These are phyloP conservation scores for Ceyx melanurus DNA, from an alignment of 2,113 vertebrate species.

Conservation along the genomic window DNA sequence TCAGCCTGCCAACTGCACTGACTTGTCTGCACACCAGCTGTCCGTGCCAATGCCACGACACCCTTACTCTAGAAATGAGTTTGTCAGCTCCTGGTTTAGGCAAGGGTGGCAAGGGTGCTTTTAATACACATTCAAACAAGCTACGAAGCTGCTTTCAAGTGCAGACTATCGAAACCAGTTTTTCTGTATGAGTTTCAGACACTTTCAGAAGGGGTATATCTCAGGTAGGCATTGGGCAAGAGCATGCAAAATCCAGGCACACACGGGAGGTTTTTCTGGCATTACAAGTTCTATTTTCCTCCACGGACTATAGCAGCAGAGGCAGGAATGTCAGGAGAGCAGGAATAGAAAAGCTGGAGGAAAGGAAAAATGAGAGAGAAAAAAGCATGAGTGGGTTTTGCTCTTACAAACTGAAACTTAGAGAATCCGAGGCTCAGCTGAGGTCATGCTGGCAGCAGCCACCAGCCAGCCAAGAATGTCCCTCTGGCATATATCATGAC, in stretches of 20 bases:
- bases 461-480: slow-evolving; percentile 47
- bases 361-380: background rate
- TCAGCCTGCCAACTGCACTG: slow-evolving; percentile 1
- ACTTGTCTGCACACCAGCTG: slow-evolving; percentile 40
- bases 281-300: background rate
- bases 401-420: background rate
- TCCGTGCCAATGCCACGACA: background rate
- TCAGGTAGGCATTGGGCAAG: background rate
- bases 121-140: background rate
- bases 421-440: background rate
- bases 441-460: slow-evolving; percentile 35
- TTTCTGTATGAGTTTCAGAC: background rate
- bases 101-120: background rate
- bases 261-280: background rate
- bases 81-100: slow-evolving; percentile 50
- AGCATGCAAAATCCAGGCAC: background rate
- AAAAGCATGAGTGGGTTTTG: background rate
- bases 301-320: background rate
- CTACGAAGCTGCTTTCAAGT: slow-evolving; percentile 2
- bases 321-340: background rate
- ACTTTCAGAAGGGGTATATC: background rate
- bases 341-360: background rate
- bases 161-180: background rate
- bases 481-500: slow-evolving; percentile 43
- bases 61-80: background rate